Evolutionary conservation across 2,888 invertebrate genomes (phyloP).

Genomic region (Sphaerophoria rueppellii): DNA sequence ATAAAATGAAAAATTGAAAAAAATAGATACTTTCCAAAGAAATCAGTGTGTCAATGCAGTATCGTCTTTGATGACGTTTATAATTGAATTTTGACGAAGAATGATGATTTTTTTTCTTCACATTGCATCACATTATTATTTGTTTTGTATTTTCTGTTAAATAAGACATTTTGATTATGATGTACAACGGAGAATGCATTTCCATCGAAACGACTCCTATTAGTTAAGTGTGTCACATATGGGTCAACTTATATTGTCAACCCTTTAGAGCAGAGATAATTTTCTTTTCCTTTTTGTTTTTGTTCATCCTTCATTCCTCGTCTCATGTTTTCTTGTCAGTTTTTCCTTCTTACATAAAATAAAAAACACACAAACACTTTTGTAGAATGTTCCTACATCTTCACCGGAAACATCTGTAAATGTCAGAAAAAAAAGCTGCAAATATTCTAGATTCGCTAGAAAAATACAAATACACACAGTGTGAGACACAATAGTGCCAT

Average conservation of each 20-base stretch:
- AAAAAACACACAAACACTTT: background rate
- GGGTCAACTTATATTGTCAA: slow-evolving; percentile 63
- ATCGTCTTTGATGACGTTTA: slow-evolving; percentile 18
- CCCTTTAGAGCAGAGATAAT: slow-evolving; percentile 37
- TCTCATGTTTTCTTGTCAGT: background rate
- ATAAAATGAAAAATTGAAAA: background rate
- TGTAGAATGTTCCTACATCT: slow-evolving; percentile 33
- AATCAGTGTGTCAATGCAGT: slow-evolving; percentile 1
- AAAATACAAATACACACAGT: slow-evolving; percentile 16
- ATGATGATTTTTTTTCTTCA: slow-evolving; percentile 27
- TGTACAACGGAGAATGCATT: slow-evolving; percentile 19
- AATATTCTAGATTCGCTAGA: slow-evolving; percentile 44
- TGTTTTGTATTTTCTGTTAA: slow-evolving; percentile 18
- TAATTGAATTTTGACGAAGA: slow-evolving; percentile 43
- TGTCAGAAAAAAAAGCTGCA: slow-evolving; percentile 55
- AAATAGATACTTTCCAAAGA: slow-evolving; percentile 6
- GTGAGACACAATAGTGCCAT: background rate
- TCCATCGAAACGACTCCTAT: slow-evolving; percentile 33
- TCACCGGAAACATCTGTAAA: slow-evolving; percentile 68
- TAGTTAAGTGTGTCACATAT: slow-evolving; percentile 45
- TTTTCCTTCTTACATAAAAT: background rate
- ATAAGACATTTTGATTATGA: slow-evolving; percentile 41
- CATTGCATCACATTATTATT: slow-evolving; percentile 21
- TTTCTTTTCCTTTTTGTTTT: slow-evolving; percentile 34
- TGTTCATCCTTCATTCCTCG: background rate